Percentiles rank a stretch among this genome's conserved stretches.
Evolutionary conservation across 2,888 invertebrate species (phyloP).

Genomic region (Xylocampa areola): DNA sequence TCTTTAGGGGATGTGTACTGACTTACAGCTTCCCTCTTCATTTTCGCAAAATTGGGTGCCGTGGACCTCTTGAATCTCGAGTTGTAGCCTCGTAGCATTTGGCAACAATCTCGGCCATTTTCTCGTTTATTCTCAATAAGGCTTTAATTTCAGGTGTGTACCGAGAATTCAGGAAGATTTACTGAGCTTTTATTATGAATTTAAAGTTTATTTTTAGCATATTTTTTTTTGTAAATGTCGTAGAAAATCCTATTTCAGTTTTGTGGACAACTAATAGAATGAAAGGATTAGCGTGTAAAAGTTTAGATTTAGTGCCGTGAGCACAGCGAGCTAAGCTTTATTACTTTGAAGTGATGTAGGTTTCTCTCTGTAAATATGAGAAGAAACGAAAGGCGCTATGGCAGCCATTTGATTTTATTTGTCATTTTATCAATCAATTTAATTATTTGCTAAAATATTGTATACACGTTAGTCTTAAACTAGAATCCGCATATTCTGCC

Average conservation of each 20-base stretch:
- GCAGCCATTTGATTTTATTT: constrained; percentile 48
- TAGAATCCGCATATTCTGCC: too few species aligned
- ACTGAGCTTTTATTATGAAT: constrained; percentile 29
- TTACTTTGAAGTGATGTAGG: constrained; percentile 64
- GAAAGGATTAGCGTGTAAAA: constrained; percentile 59
- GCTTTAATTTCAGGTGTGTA: constrained; percentile 55
- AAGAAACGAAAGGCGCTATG: constrained; percentile 47
- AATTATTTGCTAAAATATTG: constrained; percentile 25
- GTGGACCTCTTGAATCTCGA: constrained; percentile 50
- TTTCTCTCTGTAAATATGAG: constrained; percentile 58
- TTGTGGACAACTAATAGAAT: constrained; percentile 46
- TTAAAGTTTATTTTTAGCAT: constrained; percentile 18
- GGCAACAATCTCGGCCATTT: constrained; percentile 59
- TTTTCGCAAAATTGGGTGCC: constrained; percentile 59
- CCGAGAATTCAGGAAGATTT: constrained; percentile 43
- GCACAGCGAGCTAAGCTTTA: constrained; percentile 65
- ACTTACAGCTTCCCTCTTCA: constrained; percentile 33
- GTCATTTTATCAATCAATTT: constrained; percentile 44
- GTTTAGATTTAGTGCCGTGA: constrained; percentile 48
- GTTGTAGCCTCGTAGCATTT: constrained; percentile 59
- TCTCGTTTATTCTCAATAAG: constrained; percentile 61
- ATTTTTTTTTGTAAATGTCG: constrained; percentile 21
- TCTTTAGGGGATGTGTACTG: constrained; percentile 36
- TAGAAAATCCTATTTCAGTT: constrained; percentile 33
- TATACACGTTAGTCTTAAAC: too few species aligned